These are phyloP conservation scores for Aphelocoma californica DNA, from an alignment of 2,797 vertebrate species.

Conservation along the genomic window DNA sequence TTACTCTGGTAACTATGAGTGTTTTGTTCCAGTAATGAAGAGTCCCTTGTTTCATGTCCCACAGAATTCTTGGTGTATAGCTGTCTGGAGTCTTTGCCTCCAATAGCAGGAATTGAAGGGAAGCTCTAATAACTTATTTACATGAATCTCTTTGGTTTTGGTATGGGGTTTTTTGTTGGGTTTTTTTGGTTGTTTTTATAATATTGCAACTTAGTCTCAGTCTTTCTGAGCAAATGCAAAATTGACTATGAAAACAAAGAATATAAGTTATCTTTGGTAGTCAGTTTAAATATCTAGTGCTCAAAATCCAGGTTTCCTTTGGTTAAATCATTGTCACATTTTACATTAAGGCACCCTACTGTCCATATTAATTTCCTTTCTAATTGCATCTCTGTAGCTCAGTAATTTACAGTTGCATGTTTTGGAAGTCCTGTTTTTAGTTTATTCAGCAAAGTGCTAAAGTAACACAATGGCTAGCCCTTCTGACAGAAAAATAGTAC, in stretches of 20 bases:
- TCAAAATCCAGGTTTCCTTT: conserved; percentile 74
- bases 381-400: conserved; percentile 66
- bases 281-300: conserved; percentile 68
- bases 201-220: conserved; percentile 24
- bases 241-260: conserved; percentile 33
- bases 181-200: neutral
- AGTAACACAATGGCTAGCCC: neutral
- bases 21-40: conserved; percentile 36
- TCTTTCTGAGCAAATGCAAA: conserved; percentile 48
- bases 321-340: conserved; percentile 76
- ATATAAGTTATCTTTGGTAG: conserved; percentile 61
- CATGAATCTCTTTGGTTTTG: neutral
- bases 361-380: conserved; percentile 76
- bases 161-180: fast-evolving
- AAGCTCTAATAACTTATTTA: neutral
- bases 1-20: conserved; percentile 31
- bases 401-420: conserved; percentile 58
- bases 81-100: neutral
- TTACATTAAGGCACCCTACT: conserved; percentile 66
- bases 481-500: neutral
- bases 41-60: neutral
- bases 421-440: conserved; percentile 60
- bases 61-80: neutral
- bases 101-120: neutral
- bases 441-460: conserved; percentile 64